Base-by-base conservation (phyloP, 2,113 vertebrate species). In the Eira barbara region DNA sequence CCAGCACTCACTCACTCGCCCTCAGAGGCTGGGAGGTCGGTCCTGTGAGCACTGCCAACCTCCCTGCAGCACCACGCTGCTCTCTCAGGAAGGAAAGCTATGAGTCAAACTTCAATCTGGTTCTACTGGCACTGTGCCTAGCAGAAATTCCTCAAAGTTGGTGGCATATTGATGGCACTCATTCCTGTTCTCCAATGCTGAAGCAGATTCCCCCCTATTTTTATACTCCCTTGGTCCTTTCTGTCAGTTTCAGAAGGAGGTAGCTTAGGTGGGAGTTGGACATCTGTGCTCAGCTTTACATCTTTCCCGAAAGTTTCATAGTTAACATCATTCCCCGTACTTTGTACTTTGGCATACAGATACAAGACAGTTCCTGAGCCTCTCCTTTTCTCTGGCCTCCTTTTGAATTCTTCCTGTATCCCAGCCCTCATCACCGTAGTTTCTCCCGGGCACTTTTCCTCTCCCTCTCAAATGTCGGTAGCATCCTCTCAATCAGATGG, bases 141-240 rank as follows among this genome's bases (percentile, higher is more conserved):
- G 76, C 91, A 97, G 95, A 97, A 96, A 97, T 98, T 98, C 98
- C 98, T 98, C 98, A 98, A 97, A 98, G 97, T 94, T 95, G 95
- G 88, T 96, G 92, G 81, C 96, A 95, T 91, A n/a, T 91, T 90
- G 95, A 92, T 94, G 98, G 94, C 91, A 89, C 59, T 65, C 49
- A 71, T 90, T 88, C 91, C 81, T 94, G 83, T 84, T 84, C 97
- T 94, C 93, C 88, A 84, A 13, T 52, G 82, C 95, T n/a, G 76
- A 92, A 88, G 94, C 97, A 97, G 95, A 97, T 73, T 61, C 91
- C 78, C 88, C 93, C 96, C 93, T 97, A 97, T 97, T 98, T 97
- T 97, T 97, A 95, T 85, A 52, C 52, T 91, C 91, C 39, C 59
- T 88, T 85, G 88, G 96, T 97, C 97, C 97, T 97, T 82, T 96